Base-by-base conservation (phyloP, 1,140 invertebrate species). In the Drosophila guanche region DNA sequence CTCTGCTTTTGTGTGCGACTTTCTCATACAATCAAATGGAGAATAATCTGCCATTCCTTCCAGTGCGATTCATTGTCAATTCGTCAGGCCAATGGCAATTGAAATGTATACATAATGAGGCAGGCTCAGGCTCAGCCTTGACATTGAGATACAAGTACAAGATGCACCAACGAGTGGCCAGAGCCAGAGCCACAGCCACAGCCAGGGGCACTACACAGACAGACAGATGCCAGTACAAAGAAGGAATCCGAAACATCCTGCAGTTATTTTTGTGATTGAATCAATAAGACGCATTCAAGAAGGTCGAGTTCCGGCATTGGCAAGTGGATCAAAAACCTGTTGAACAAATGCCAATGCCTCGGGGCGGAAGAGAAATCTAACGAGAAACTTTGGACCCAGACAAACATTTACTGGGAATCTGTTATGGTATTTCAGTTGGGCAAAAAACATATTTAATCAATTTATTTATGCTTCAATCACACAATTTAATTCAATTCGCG, bases 381-480 rank as follows among this genome's bases (percentile, higher is more conserved):
- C 33, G 12, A 33, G 16, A 66, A 73, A 47, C 37, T 71, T 25
- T 48, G 68, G 16, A 20, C 16, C 16, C 22, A 16, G 37, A 37
- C 10, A 14, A 61, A 55, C 16, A 54, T 56, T 12, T 33, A 46
- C 47, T 63, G 45, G 22, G 43, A 37, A 47, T 29, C n/a, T 41
- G 48, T 4, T 46, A 23, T 16, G 22, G 46, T 27, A 29, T 54
- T 22, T 62, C 20, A 20, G 5, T 5, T 22, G 50, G 10, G 7
- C 7, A 29, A 47, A n/a, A 66, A 59, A 20, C 16, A 61, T 62
- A 69, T 73, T 84, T 66, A 81, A 81, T 81, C 60, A 81, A 86
- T 76, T 86, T 72, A 80, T 80, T 85, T 86, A 76, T 71, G 80
- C 81, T 74, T 46, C 80, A 85, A 80, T 85, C 72, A 80, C 68